A percentile compares a stretch with the other conserved stretches of the same genome.
Evolutionary conservation across 2,797 vertebrate species (phyloP).

Genomic region (Rhinatrema bivittatum): DNA sequence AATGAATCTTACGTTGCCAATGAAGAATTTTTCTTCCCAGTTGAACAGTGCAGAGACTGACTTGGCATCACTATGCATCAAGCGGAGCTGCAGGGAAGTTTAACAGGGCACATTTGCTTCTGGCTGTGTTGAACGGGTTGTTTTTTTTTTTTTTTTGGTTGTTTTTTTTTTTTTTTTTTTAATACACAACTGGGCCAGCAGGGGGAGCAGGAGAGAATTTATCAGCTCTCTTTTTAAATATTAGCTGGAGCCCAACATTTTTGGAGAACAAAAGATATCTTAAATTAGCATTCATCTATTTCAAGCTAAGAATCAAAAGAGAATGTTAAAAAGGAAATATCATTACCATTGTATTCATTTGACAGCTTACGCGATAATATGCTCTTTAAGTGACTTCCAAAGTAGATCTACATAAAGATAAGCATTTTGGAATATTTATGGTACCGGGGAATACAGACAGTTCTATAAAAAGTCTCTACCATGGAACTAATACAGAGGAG

Average conservation of each 20-base stretch:
- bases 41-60: too few relatives aligned
- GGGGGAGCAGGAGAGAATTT: too few relatives aligned
- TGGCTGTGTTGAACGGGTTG: too few relatives aligned
- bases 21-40: too few relatives aligned
- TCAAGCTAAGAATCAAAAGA: constrained; percentile 33
- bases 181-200: too few relatives aligned
- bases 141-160: too few relatives aligned
- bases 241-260: constrained; percentile 9
- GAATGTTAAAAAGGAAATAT: constrained; percentile 34
- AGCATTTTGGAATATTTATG: constrained; percentile 40
- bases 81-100: too few relatives aligned
- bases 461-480: constrained; percentile 37
- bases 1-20: too few relatives aligned
- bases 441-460: constrained; percentile 32
- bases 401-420: constrained; percentile 38
- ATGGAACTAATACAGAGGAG: constrained; percentile 30
- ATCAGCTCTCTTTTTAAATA: too few relatives aligned
- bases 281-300: constrained; percentile 38
- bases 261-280: constrained; percentile 48
- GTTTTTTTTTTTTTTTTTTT: too few relatives aligned
- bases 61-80: too few relatives aligned
- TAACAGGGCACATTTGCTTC: too few relatives aligned
- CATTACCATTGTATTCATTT: constrained; percentile 37
- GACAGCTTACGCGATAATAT: constrained; percentile 35
- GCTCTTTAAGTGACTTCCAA: constrained; percentile 32